Base-by-base conservation (phyloP, 2,888 invertebrate genomes). In the Aspidiotus destructor region DNA sequence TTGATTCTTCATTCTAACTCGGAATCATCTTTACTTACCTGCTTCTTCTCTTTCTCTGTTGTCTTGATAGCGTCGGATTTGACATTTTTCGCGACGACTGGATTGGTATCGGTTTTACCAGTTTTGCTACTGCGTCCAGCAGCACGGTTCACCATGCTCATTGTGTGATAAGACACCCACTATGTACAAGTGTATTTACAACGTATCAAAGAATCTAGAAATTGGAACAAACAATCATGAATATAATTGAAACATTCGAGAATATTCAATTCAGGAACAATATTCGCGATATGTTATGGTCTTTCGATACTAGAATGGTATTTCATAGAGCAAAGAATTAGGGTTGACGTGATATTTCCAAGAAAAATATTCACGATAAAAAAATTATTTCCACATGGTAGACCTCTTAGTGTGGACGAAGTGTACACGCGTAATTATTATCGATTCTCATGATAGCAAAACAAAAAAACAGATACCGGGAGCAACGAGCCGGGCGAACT, bases 181-280 rank as follows among this genome's bases (percentile, higher is more conserved):
- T 69, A 69, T 69, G 15, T 69, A 69, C 69, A 69, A 69, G 62
- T 61, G 61, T 69, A 69, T 69, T 69, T 69, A 69, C 69, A 69
- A 41, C 44, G 28, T 28, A 28, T 28, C 28, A 28, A 28, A 28
- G 28, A 65, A 57, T 65, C 42, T 17, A 41, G 58, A 58, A 58
- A 57, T 58, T 65, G 64, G 15, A 63, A 63, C 40, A 54, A 55
- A 57, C 8, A 64, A 64, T 40, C 42, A 28, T 28, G 7, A 10
- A 58, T 40, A 28, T 40, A 13, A 55, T 2, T 5, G 3, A 55
- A n/a, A 16, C 1, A 10, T 11, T 15, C 2, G n/a, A 13, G 7
- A 6, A 58, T 40, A 7, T 11, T 16, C 17, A 16, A 17, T 58
- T 11, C 17, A 58, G 1, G 40, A 28, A 58, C 1, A 2, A 11